Base-by-base conservation (phyloP, 1,140 invertebrate genomes). In the Aphelenchoides fujianensis region DNA sequence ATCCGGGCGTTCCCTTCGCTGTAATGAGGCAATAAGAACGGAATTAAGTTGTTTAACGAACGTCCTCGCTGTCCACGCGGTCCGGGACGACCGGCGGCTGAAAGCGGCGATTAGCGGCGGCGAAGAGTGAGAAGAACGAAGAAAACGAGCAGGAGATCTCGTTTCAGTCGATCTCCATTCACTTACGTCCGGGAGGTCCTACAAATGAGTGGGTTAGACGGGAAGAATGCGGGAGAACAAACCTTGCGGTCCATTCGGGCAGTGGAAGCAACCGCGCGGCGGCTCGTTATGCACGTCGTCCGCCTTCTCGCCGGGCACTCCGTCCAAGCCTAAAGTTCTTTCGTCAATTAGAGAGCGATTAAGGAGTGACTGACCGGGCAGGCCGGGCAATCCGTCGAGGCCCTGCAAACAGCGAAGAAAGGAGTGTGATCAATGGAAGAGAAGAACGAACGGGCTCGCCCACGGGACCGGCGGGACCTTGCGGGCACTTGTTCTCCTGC, bases 11-110 rank as follows among this genome's bases (percentile, higher is more conserved):
- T 16, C 63, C 62, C 19, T 70, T 70, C 2, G 16, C 7, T 7
- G 7, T 30, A 19, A 59, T 7, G n/a, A n/a, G n/a, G n/a, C n/a
- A 30, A 32, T 7, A 59, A 30, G 34, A 59, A 59, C 19, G 34
- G 19, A 59, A 59, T 59, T 5, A 59, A n/a, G 5, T 19, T 59
- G 34, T 16, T 32, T 5, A 59, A 7, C 19, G n/a, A n/a, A n/a
- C n/a, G 69, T 70, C 77, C 77, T 48, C 77, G 77, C 77, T 79
- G 76, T 62, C 77, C 77, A 34, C 77, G 76, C 19, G 74, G 37
- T 69, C 77, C 77, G 37, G 77, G 77, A 36, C 71, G 72, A 41
- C 76, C 77, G 9, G 31, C 36, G 19, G 36, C n/a, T n/a, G n/a
- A n/a, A n/a, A n/a, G n/a, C n/a, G n/a, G n/a, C n/a, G n/a, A n/a